Percentiles rank a stretch among this genome's conserved stretches.
Conservation (phyloP, 2,888 invertebrate species). For the Tanypteryx hageni region DNA sequence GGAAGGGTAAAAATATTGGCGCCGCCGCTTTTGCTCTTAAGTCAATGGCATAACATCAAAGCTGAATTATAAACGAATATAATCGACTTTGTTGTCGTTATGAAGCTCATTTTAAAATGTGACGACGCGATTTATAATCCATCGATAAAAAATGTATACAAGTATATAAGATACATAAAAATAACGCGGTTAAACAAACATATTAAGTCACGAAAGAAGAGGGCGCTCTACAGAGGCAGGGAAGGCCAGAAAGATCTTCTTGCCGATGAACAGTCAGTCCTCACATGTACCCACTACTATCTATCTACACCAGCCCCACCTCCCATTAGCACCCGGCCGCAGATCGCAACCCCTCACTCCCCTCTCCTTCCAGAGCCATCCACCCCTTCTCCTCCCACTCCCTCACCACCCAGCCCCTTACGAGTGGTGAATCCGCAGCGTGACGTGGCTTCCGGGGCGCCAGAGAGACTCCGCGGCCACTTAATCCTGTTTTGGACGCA, state of each 20-base stretch:
- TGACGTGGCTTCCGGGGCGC: constrained; percentile 60
- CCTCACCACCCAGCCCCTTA: not conserved
- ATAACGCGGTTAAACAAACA: too few relatives aligned
- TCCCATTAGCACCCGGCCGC: not conserved
- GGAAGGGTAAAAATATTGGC: too few relatives aligned
- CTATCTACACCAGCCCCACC: not conserved
- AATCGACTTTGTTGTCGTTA: too few relatives aligned
- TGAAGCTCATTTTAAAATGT: too few relatives aligned
- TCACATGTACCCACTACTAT: not conserved
- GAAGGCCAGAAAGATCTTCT: not conserved
- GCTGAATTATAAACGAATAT: too few relatives aligned
- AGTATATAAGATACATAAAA: too few relatives aligned
- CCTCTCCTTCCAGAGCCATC: not conserved
- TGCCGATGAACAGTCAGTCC: not conserved
- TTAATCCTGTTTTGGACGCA: constrained; percentile 62
- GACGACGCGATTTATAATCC: too few relatives aligned
- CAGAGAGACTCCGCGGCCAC: constrained; percentile 60
- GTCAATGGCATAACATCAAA: too few relatives aligned
- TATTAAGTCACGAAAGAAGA: too few relatives aligned
- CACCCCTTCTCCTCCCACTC: not conserved
- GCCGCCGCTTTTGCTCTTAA: too few relatives aligned
- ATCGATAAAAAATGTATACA: too few relatives aligned
- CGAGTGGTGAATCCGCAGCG: constrained; percentile 50
- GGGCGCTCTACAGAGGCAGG: not conserved
- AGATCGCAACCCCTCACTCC: not conserved